phyloP scores from a whole-genome alignment of 2,797 vertebrate genomes.

The Eremophila alpestris region DNA sequence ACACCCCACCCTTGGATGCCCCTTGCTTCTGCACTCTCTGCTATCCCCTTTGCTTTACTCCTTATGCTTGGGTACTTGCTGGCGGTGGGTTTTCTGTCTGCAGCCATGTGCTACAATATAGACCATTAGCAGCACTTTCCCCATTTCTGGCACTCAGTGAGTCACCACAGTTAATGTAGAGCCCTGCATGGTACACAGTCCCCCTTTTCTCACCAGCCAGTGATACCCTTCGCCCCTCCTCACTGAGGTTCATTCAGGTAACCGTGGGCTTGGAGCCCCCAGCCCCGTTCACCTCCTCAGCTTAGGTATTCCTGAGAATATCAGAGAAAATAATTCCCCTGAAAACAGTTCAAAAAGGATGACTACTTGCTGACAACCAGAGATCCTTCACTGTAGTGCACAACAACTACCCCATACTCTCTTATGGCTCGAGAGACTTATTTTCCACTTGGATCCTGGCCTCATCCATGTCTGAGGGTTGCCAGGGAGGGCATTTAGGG shows the following conservation, averaged over 20 bases:
- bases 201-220: background rate
- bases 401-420: background rate
- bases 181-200: fast-evolving
- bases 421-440: background rate
- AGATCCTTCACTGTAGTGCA: background rate
- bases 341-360: background rate
- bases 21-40: background rate
- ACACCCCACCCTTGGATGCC: background rate
- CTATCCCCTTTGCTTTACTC: background rate
- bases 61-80: background rate
- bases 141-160: background rate
- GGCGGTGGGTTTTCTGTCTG: background rate
- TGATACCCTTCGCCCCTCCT: background rate
- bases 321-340: background rate
- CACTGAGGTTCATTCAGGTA: background rate
- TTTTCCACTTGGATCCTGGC: conserved; percentile 23
- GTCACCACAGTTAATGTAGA: background rate
- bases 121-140: background rate
- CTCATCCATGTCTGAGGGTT: conserved; percentile 24
- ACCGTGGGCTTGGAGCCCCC: background rate
- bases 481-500: conserved; percentile 57
- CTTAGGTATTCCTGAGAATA: background rate
- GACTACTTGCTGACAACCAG: background rate
- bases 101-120: background rate
- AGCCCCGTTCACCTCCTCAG: background rate